These are phyloP conservation scores for Papilio dardanus DNA, from an alignment of 1,140 invertebrate species.

Conservation along the genomic window DNA sequence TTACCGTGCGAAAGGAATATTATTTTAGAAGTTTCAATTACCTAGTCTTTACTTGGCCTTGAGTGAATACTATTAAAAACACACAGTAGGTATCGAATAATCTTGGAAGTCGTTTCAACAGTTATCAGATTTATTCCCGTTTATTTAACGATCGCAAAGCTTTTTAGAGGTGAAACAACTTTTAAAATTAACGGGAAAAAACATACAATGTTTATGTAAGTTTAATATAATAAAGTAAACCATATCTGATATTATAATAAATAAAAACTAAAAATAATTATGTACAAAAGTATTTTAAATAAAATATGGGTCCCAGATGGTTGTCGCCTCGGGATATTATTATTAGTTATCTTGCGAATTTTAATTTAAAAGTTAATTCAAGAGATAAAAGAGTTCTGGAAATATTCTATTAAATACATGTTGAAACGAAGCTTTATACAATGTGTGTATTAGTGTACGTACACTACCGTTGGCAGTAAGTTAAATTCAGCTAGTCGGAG, in stretches of 20 bases:
- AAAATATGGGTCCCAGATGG: too few species aligned
- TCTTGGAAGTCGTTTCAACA: too few species aligned
- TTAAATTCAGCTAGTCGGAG: slow-evolving; percentile 28
- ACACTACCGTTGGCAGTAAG: slow-evolving; percentile 10
- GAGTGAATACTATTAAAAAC: too few species aligned
- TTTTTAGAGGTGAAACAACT: too few species aligned
- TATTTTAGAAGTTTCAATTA: slow-evolving; percentile 1
- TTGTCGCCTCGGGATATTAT: too few species aligned
- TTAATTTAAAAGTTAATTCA: not conserved
- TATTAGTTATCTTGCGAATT: not conserved
- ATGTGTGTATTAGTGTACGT: not conserved
- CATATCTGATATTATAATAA: too few species aligned
- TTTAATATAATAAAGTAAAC: too few species aligned
- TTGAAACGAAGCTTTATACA: not conserved
- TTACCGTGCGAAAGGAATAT: slow-evolving; percentile 8
- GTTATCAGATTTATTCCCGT: not conserved
- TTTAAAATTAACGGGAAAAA: too few species aligned
- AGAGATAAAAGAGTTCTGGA: not conserved
- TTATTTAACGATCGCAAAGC: not conserved
- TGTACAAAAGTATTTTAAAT: too few species aligned
- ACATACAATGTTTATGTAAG: too few species aligned
- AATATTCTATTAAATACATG: not conserved
- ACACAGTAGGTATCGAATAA: too few species aligned
- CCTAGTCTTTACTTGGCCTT: not conserved
- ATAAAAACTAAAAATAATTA: too few species aligned